phyloP scores from a whole-genome alignment of 2,888 invertebrate genomes.

The Trachelus tabidus region DNA sequence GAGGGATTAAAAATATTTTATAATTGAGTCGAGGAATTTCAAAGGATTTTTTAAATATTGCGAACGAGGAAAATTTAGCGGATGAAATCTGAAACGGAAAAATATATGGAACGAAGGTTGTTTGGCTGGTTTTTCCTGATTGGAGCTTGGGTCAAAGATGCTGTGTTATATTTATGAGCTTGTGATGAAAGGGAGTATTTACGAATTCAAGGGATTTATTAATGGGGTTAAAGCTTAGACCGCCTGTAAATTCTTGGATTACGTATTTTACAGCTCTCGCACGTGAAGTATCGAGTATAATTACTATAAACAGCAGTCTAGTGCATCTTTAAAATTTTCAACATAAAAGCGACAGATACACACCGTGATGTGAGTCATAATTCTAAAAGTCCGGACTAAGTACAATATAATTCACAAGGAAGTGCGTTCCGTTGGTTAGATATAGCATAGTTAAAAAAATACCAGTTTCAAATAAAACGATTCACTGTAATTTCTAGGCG shows the following conservation, averaged over 20 bases:
- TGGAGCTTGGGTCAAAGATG: background rate
- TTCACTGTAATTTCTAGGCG: background rate
- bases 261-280: background rate
- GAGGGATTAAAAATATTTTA: background rate
- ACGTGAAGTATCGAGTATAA: background rate
- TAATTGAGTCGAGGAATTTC: background rate
- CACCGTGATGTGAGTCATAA: background rate
- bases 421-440: background rate
- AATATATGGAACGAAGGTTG: background rate
- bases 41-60: background rate
- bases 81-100: background rate
- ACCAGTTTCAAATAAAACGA: background rate
- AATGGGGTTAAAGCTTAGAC: background rate
- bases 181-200: background rate
- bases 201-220: background rate
- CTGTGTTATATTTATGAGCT: background rate
- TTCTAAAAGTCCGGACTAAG: background rate
- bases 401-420: background rate
- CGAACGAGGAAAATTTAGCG: background rate
- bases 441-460: background rate
- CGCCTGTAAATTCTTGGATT: background rate
- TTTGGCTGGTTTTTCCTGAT: background rate
- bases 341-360: background rate
- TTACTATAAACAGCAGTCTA: background rate
- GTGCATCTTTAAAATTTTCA: background rate